Evolutionary conservation across 2,888 invertebrate species (phyloP).

Genomic region (Tetragonisca angustula): DNA sequence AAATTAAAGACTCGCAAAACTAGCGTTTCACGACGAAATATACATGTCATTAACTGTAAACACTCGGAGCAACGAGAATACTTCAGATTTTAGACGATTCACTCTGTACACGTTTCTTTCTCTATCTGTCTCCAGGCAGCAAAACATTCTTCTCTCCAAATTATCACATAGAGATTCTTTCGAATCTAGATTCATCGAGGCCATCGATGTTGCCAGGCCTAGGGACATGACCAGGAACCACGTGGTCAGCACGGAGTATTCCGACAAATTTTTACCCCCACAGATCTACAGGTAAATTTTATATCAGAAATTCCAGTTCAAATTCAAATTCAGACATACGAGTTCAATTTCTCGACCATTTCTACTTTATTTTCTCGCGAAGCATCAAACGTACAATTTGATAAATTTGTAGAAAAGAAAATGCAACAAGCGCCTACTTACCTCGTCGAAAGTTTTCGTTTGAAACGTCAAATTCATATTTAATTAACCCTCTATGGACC

Average conservation of each 20-base stretch:
- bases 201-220: constrained; percentile 82
- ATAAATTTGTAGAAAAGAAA: background rate
- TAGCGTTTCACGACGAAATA: background rate
- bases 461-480: background rate
- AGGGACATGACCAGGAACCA: constrained; percentile 84
- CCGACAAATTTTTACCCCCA: constrained; percentile 81
- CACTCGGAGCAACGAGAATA: background rate
- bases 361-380: background rate
- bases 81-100: constrained; percentile 4
- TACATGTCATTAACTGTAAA: background rate
- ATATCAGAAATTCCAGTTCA: background rate
- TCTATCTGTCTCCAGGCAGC: background rate
- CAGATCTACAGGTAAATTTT: constrained; percentile 82
- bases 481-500: no score
- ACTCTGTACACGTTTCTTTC: constrained; percentile 9
- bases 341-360: background rate
- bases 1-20: background rate
- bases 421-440: background rate
- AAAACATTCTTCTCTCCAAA: background rate
- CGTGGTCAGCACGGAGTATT: constrained; percentile 83
- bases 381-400: background rate
- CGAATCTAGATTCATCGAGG: constrained; percentile 80
- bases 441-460: background rate
- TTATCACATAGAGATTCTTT: constrained; percentile 34
- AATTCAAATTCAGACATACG: background rate